These are phyloP conservation scores for Plagiodera versicolora DNA, from an alignment of 2,888 invertebrate genomes.

Conservation along the genomic window DNA sequence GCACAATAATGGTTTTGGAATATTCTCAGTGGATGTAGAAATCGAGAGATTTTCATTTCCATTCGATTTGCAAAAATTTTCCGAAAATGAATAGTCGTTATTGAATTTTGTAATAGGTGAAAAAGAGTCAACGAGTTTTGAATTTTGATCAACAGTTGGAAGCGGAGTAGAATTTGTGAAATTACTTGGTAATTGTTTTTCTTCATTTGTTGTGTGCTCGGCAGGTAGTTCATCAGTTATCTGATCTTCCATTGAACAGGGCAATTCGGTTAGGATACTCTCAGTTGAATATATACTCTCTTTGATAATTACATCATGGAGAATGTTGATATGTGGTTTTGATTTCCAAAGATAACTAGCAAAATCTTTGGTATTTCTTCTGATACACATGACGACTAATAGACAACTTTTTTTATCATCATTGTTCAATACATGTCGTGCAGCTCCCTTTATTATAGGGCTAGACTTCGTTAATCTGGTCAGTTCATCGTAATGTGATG, in stretches of 20 bases:
- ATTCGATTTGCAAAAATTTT: background rate
- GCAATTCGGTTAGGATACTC: too few relatives aligned
- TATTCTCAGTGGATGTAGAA: background rate
- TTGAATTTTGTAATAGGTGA: background rate
- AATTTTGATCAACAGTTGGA: background rate
- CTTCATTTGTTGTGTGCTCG: too few relatives aligned
- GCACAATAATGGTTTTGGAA: background rate
- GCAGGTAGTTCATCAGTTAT: too few relatives aligned
- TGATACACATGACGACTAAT: background rate
- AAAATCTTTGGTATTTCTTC: constrained; percentile 2
- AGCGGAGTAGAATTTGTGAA: background rate
- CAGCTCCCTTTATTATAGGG: constrained; percentile 5
- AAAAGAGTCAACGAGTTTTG: background rate
- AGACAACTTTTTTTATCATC: background rate
- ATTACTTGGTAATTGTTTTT: background rate
- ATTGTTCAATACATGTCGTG: constrained; percentile 6
- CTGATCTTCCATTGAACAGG: too few relatives aligned
- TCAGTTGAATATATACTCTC: background rate
- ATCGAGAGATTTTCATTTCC: background rate
- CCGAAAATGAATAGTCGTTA: background rate
- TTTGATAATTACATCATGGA: background rate
- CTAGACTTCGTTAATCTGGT: background rate
- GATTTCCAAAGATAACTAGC: constrained; percentile 1
- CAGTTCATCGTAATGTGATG: background rate
- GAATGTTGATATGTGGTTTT: background rate